phyloP scores from a whole-genome alignment of 1,140 invertebrate species.

The Orussus abietinus region DNA sequence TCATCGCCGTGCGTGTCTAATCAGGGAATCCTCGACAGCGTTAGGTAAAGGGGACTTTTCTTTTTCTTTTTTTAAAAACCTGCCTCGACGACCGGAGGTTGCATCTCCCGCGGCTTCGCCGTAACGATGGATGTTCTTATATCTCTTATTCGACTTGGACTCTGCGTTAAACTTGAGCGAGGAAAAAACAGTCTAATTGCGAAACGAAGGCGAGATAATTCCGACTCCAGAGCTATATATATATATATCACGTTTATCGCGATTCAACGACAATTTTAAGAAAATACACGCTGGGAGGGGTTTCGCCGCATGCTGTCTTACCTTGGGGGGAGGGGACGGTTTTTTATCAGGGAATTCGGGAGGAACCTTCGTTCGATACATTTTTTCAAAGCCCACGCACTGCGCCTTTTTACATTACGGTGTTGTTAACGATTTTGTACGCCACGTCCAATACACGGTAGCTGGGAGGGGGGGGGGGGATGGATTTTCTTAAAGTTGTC shows the following conservation, averaged over 20 bases:
- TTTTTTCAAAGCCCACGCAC: too few relatives aligned
- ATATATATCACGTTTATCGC: slow-evolving; percentile 42
- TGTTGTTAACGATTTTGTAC: too few relatives aligned
- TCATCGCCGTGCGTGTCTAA: too few relatives aligned
- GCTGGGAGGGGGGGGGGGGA: too few relatives aligned
- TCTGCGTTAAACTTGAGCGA: slow-evolving; percentile 31
- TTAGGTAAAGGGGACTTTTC: too few relatives aligned
- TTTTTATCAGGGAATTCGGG: too few relatives aligned
- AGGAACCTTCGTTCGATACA: too few relatives aligned
- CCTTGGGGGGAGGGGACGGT: too few relatives aligned
- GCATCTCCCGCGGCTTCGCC: slow-evolving; percentile 48
- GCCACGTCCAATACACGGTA: too few relatives aligned
- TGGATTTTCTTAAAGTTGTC: slow-evolving; percentile 39
- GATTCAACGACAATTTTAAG: slow-evolving; percentile 40
- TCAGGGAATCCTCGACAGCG: too few relatives aligned
- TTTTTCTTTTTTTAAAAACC: neutral
- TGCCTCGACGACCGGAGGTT: slow-evolving; percentile 24
- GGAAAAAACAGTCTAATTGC: slow-evolving; percentile 21
- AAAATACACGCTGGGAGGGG: too few relatives aligned
- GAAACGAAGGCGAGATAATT: slow-evolving; percentile 34
- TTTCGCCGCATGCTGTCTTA: too few relatives aligned
- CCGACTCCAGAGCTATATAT: slow-evolving; percentile 45
- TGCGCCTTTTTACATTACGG: slow-evolving; percentile 22
- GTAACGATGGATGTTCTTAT: slow-evolving; percentile 28
- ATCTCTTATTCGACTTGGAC: slow-evolving; percentile 33